Percentiles rank a stretch among this genome's conserved stretches.
Evolutionary conservation across 2,113 vertebrate genomes (phyloP).

Genomic region (Trogon melanurus): DNA sequence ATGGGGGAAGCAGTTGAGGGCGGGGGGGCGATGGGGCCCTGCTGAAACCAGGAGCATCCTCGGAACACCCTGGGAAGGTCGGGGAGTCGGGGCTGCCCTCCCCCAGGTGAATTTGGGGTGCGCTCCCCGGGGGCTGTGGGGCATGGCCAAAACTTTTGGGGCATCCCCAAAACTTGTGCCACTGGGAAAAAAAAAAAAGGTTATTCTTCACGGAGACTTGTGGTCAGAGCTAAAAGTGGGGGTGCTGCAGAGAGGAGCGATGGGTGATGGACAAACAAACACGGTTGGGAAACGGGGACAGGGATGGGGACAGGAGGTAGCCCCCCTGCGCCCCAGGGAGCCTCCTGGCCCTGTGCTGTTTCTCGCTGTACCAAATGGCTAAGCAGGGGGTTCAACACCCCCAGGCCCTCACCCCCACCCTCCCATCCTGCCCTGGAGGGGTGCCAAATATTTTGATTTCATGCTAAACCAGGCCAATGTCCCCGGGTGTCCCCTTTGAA

Average conservation of each 20-base stretch:
- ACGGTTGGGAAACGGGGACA: neutral
- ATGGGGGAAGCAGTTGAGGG: neutral
- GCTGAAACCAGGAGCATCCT: neutral
- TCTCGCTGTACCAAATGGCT: neutral
- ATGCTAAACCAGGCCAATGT: neutral
- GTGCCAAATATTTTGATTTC: neutral
- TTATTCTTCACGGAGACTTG: accelerated
- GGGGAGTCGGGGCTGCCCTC: neutral
- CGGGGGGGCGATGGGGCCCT: neutral
- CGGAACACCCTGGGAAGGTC: neutral
- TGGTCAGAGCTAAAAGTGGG: neutral
- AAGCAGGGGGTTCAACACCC: neutral
- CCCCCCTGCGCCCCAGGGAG: accelerated
- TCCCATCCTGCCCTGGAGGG: neutral
- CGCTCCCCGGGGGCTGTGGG: accelerated
- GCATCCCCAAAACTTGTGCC: accelerated
- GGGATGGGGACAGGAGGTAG: neutral
- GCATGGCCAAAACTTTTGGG: no score
- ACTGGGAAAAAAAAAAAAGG: neutral
- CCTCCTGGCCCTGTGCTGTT: neutral
- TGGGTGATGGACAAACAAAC: neutral
- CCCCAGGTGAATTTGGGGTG: neutral
- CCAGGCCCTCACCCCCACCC: no score
- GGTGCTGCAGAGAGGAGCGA: accelerated
- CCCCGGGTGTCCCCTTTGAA: constrained; percentile 27